These are phyloP conservation scores for Terrapene triunguis DNA, from an alignment of 2,113 vertebrate species.

Conservation along the genomic window DNA sequence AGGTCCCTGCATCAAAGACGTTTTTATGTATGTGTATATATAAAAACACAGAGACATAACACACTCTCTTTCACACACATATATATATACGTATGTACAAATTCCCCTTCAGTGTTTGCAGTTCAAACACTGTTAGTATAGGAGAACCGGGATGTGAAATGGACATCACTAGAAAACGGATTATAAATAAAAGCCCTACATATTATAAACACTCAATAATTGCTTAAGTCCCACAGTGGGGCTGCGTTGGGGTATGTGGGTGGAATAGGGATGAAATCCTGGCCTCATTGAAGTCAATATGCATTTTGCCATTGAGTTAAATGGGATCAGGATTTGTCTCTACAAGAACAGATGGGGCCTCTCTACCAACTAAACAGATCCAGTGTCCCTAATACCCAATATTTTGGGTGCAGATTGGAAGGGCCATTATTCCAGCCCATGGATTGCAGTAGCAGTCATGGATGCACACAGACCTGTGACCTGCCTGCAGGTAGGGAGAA, in stretches of 20 bases:
- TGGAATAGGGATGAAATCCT: background rate
- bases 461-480: background rate
- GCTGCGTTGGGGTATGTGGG: background rate
- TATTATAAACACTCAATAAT: background rate
- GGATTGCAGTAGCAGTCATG: background rate
- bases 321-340: background rate
- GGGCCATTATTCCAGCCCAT: background rate
- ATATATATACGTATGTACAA: background rate
- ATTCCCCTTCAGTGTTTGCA: background rate
- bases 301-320: background rate
- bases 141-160: background rate
- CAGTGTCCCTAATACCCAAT: accelerated
- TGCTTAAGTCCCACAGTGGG: background rate
- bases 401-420: background rate
- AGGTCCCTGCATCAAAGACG: background rate
- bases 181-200: accelerated
- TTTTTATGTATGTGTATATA: background rate
- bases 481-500: background rate
- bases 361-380: background rate
- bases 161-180: background rate
- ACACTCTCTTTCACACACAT: accelerated
- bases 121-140: background rate
- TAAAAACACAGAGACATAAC: background rate
- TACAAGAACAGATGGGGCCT: background rate
- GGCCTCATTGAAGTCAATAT: background rate